Evolutionary conservation across 1,140 invertebrate genomes (phyloP).

Genomic region (Caenorhabditis briggsae): DNA sequence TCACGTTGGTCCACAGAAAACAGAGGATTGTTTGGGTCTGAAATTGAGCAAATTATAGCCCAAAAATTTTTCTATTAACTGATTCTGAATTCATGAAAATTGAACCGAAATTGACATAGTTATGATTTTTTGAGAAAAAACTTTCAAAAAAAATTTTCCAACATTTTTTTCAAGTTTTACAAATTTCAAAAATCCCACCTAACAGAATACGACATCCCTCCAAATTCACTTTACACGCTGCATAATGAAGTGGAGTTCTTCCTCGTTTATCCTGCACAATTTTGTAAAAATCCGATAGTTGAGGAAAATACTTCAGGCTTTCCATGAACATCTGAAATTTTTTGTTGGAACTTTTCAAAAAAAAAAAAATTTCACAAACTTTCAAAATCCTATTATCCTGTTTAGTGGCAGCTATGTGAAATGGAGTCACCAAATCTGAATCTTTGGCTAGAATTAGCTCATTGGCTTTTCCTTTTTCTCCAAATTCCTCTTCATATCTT

Average conservation of each 20-base stretch:
- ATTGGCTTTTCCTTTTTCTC: neutral
- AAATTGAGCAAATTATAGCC: neutral
- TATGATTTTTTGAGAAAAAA: too few relatives aligned
- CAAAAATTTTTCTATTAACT: too few relatives aligned
- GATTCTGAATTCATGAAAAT: too few relatives aligned
- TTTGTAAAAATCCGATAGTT: neutral
- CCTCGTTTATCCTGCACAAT: conserved; percentile 26
- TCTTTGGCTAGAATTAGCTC: conserved; percentile 34
- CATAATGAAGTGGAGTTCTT: conserved; percentile 61
- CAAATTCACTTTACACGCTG: conserved; percentile 55
- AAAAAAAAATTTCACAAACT: neutral
- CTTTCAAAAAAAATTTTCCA: too few relatives aligned
- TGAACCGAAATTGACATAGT: too few relatives aligned
- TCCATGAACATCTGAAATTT: conserved; percentile 50
- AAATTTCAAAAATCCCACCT: neutral
- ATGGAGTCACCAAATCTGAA: conserved; percentile 54
- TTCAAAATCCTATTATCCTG: conserved; percentile 45
- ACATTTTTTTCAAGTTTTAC: too few relatives aligned
- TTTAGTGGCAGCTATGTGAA: conserved; percentile 53
- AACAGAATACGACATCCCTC: conserved; percentile 29
- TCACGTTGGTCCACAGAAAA: conserved; percentile 58
- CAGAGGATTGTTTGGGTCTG: neutral
- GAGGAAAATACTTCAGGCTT: neutral
- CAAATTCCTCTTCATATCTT: neutral
- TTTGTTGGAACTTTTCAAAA: neutral